These are phyloP conservation scores for Planiliza haematocheilus DNA, from an alignment of 2,113 vertebrate genomes.

Conservation along the genomic window DNA sequence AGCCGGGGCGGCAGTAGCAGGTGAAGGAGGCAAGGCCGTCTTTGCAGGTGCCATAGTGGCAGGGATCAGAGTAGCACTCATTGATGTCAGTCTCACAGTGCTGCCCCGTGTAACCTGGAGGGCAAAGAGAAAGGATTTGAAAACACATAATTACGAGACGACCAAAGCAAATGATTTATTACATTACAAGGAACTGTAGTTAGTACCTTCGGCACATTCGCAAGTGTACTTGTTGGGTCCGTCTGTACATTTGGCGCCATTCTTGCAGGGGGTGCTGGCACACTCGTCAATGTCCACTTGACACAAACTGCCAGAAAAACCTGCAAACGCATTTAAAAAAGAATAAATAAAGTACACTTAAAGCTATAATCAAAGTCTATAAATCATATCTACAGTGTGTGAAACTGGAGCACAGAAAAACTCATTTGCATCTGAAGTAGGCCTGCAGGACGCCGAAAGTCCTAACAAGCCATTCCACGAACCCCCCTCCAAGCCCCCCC, in stretches of 20 bases:
- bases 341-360: not conserved
- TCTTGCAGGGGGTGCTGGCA: slow-evolving; percentile 95
- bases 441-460: slow-evolving; percentile 64
- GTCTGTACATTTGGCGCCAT: slow-evolving; percentile 93
- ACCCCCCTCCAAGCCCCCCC: slow-evolving; percentile 7
- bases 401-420: slow-evolving; percentile 45
- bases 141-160: not conserved
- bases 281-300: slow-evolving; percentile 96
- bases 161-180: not conserved
- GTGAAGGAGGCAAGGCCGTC: slow-evolving; percentile 91
- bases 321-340: slow-evolving; percentile 72
- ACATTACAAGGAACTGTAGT: not conserved
- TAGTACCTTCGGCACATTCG: slow-evolving; percentile 92
- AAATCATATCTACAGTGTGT: slow-evolving; percentile 57
- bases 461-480: slow-evolving; percentile 47
- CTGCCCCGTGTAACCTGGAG: slow-evolving; percentile 87
- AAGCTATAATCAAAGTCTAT: not conserved
- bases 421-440: slow-evolving; percentile 79
- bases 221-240: slow-evolving; percentile 95
- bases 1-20: slow-evolving; percentile 91
- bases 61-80: slow-evolving; percentile 92
- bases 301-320: slow-evolving; percentile 92
- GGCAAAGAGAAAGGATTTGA: not conserved
- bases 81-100: slow-evolving; percentile 93
- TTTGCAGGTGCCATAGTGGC: slow-evolving; percentile 92